Conservation (phyloP, 2,888 invertebrate genomes). For the Cotesia congregata region DNA sequence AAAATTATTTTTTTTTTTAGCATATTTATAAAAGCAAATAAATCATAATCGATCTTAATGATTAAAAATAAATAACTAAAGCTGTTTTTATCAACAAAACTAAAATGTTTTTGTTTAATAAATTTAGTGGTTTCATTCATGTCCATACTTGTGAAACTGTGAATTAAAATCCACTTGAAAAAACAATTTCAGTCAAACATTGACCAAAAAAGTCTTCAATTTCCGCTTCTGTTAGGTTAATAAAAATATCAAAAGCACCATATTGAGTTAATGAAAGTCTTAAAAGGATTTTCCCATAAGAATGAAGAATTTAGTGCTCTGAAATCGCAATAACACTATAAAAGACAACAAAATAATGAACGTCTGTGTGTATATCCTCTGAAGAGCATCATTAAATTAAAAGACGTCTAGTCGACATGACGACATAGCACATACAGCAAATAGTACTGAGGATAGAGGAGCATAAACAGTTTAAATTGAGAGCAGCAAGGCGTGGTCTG, state of each 20-base stretch:
- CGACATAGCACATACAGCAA: conserved; percentile 14
- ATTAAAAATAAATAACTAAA: no score
- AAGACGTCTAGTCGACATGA: conserved; percentile 38
- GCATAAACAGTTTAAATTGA: conserved; percentile 22
- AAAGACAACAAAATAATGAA: conserved; percentile 33
- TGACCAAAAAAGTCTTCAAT: not conserved
- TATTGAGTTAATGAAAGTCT: not conserved
- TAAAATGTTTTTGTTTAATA: no score
- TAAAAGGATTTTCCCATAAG: not conserved
- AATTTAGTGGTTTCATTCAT: no score
- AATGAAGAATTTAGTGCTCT: not conserved
- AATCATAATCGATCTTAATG: no score
- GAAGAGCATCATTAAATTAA: conserved; percentile 36
- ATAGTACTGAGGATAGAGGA: conserved; percentile 11
- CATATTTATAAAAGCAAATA: no score
- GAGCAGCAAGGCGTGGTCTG: conserved; percentile 30
- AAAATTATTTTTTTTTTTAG: no score
- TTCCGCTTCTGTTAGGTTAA: not conserved
- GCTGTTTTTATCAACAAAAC: no score
- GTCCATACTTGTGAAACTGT: no score
- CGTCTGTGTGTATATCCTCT: conserved; percentile 15
- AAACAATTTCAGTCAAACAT: no score
- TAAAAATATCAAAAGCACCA: not conserved
- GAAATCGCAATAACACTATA: not conserved
- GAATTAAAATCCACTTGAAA: no score